phyloP scores from a whole-genome alignment of 1,140 invertebrate species.

The Drosophila bifasciata region DNA sequence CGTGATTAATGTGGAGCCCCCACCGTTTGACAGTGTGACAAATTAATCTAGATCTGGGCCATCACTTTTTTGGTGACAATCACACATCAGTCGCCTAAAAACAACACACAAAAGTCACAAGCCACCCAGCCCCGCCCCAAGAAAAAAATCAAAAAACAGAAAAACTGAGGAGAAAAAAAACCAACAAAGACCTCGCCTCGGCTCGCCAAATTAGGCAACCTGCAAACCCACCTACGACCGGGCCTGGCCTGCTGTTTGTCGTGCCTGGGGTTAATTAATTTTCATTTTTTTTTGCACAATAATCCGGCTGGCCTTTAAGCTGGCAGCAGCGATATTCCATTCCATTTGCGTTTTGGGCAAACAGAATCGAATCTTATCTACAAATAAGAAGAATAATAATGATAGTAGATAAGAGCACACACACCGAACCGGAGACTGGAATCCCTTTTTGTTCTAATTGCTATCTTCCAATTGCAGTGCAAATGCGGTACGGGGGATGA shows the following conservation, averaged over 20 bases:
- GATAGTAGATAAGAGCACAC: slow-evolving; percentile 35
- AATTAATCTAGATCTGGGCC: slow-evolving; percentile 40
- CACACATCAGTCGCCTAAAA: neutral
- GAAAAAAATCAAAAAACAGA: slow-evolving; percentile 4
- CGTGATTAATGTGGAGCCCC: slow-evolving; percentile 49
- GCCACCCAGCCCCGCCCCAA: slow-evolving; percentile 39
- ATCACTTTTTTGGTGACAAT: slow-evolving; percentile 33
- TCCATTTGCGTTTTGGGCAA: slow-evolving; percentile 55
- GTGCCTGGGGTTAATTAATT: slow-evolving; percentile 73
- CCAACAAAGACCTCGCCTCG: slow-evolving; percentile 36
- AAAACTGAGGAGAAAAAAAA: slow-evolving; percentile 5
- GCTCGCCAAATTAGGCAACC: slow-evolving; percentile 55
- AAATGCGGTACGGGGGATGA: no score
- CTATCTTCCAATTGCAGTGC: no score
- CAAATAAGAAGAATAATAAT: slow-evolving; percentile 12
- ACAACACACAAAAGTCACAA: slow-evolving; percentile 22
- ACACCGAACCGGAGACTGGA: no score
- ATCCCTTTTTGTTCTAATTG: no score
- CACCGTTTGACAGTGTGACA: slow-evolving; percentile 34
- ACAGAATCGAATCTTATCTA: slow-evolving; percentile 57
- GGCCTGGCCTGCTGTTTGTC: slow-evolving; percentile 31
- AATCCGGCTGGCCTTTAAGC: slow-evolving; percentile 61
- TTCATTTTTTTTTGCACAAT: slow-evolving; percentile 60
- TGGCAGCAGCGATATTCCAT: slow-evolving; percentile 26
- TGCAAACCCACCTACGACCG: slow-evolving; percentile 7